Percentiles rank a stretch among this genome's conserved stretches.
Conservation (phyloP, 2,113 vertebrate genomes). For the Melospiza georgiana region DNA sequence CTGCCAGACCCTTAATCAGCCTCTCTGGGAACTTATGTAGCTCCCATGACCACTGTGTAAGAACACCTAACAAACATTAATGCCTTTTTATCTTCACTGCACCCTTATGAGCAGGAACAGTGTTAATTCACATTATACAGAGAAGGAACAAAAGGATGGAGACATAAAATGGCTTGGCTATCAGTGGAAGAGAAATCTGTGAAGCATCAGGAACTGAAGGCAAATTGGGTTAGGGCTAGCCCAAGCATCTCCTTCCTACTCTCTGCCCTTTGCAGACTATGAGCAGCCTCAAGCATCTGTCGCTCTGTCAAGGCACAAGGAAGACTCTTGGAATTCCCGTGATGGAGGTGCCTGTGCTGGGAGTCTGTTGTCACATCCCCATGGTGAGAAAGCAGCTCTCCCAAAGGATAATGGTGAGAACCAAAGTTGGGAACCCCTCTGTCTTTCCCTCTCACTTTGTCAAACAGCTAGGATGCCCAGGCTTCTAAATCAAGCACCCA, state of each 20-base stretch:
- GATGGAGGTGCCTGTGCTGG: neutral
- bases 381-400: neutral
- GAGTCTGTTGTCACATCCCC: neutral
- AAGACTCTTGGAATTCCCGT: neutral
- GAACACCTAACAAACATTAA: neutral
- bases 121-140: neutral
- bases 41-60: neutral
- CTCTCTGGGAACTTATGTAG: neutral
- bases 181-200: neutral
- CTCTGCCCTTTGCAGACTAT: neutral
- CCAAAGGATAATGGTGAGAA: neutral
- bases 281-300: neutral
- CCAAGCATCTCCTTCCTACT: neutral
- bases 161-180: neutral
- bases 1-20: neutral
- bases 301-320: fast-evolving
- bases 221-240: neutral
- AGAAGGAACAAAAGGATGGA: neutral
- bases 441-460: neutral
- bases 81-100: neutral
- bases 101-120: neutral
- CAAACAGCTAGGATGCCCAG: neutral
- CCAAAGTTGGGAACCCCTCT: neutral
- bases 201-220: neutral
- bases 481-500: conserved; percentile 30